Percentiles rank a stretch among this genome's conserved stretches.
These are phyloP conservation scores for Synanceia verrucosa DNA, from an alignment of 2,797 vertebrate species.

Conservation along the genomic window DNA sequence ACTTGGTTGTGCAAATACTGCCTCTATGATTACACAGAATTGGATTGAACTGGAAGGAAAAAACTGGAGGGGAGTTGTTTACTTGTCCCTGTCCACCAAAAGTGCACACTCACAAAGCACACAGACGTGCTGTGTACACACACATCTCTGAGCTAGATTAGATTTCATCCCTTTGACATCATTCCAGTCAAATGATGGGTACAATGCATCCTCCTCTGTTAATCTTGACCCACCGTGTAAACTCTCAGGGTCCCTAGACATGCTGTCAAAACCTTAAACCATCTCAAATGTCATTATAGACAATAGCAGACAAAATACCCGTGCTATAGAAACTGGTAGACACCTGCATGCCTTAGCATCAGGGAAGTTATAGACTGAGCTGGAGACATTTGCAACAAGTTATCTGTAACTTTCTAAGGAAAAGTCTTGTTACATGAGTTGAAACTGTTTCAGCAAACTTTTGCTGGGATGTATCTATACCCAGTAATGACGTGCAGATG, in stretches of 20 bases:
- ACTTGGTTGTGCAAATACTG: constrained; percentile 1
- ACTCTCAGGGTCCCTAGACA: not conserved
- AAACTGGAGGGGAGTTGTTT: constrained; percentile 28
- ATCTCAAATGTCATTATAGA: constrained; percentile 32
- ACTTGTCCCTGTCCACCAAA: not conserved
- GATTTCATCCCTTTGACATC: constrained; percentile 4
- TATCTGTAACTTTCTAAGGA: not conserved
- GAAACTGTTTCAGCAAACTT: no score
- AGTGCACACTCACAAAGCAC: not conserved
- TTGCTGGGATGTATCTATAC: no score
- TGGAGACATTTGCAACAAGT: not conserved
- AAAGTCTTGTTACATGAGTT: not conserved
- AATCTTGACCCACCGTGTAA: constrained; percentile 11
- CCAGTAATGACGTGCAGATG: no score
- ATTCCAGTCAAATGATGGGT: constrained; percentile 3
- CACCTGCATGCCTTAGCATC: no score
- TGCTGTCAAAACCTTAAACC: constrained; percentile 34
- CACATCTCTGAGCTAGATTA: not conserved
- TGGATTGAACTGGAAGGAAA: constrained; percentile 12
- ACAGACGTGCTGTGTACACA: not conserved
- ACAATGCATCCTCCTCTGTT: constrained; percentile 1
- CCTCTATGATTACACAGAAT: constrained; percentile 20
- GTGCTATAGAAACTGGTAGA: constrained; percentile 14
- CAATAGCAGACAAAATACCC: constrained; percentile 32
- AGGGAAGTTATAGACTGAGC: constrained; percentile 2